Conservation (phyloP, 2,888 invertebrate species). For the Latrodectus elegans region DNA sequence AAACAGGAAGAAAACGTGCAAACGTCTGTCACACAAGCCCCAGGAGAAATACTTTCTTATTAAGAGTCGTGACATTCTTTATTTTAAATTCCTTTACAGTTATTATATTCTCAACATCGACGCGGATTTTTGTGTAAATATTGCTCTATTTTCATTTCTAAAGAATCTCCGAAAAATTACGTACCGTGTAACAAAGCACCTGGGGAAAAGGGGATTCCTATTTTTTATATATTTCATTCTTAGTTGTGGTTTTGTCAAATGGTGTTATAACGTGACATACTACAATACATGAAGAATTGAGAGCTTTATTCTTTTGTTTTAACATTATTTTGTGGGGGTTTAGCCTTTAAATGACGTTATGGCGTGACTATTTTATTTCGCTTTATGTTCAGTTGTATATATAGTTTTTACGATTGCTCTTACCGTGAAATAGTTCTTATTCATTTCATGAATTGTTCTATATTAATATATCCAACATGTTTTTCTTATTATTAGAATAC, state of each 20-base stretch:
- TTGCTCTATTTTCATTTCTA: constrained; percentile 24
- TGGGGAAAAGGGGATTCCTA: constrained; percentile 13
- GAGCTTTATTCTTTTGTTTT: constrained; percentile 52
- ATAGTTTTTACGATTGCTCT: constrained; percentile 18
- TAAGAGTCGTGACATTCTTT: neutral
- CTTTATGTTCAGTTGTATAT: constrained; percentile 16
- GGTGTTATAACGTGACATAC: constrained; percentile 59
- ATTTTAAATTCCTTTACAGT: constrained; percentile 7
- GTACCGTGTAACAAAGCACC: constrained; percentile 39
- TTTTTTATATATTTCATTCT: constrained; percentile 10
- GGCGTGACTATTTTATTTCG: constrained; percentile 37
- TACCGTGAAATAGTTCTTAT: constrained; percentile 10
- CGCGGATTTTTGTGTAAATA: constrained; percentile 35
- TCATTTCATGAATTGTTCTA: constrained; percentile 21
- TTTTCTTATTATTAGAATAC: neutral
- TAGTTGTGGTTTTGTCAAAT: constrained; percentile 61
- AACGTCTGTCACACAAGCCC: neutral
- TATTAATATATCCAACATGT: constrained; percentile 25
- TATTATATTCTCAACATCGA: constrained; percentile 12
- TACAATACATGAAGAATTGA: constrained; percentile 46
- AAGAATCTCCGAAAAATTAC: constrained; percentile 20
- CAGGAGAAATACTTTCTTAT: neutral
- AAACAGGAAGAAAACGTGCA: neutral
- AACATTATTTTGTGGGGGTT: constrained; percentile 51
- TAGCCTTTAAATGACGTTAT: constrained; percentile 49